A percentile compares a stretch with the other conserved stretches of the same genome.
phyloP scores from a whole-genome alignment of 2,113 vertebrate genomes.

The Agapornis roseicollis region DNA sequence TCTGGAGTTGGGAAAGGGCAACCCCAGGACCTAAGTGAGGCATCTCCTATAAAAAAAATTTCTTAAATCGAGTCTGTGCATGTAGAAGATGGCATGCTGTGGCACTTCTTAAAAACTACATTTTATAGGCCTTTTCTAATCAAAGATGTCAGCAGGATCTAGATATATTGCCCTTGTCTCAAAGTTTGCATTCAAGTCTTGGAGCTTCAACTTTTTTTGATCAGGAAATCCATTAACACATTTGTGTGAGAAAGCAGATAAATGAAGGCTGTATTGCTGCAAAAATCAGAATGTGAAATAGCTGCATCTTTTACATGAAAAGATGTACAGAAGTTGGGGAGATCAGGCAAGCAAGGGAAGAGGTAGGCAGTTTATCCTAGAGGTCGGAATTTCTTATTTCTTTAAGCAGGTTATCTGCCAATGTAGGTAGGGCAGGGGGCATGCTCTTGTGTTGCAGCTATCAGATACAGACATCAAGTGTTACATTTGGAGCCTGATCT shows the following conservation, averaged over 20 bases:
- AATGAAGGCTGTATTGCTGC: neutral
- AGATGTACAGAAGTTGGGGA: neutral
- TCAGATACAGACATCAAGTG: neutral
- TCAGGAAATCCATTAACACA: neutral
- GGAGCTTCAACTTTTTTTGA: neutral
- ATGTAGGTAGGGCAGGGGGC: neutral
- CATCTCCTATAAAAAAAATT: neutral
- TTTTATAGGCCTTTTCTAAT: neutral
- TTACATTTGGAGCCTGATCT: neutral
- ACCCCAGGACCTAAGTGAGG: neutral
- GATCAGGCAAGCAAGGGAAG: neutral
- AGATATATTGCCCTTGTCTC: neutral
- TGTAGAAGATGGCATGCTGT: neutral
- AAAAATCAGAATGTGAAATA: neutral
- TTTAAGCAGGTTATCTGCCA: neutral
- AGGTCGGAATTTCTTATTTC: neutral
- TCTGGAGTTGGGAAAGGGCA: neutral
- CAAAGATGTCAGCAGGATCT: neutral
- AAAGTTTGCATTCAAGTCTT: neutral
- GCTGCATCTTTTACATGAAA: neutral
- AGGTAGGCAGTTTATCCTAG: neutral
- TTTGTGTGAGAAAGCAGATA: conserved; percentile 11
- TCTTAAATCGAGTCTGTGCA: neutral
- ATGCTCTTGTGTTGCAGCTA: neutral
- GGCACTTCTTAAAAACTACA: neutral